Percentiles rank a stretch among this genome's conserved stretches.
These are phyloP conservation scores for Psephotus haematonotus DNA, from an alignment of 2,113 vertebrate genomes.

Conservation along the genomic window DNA sequence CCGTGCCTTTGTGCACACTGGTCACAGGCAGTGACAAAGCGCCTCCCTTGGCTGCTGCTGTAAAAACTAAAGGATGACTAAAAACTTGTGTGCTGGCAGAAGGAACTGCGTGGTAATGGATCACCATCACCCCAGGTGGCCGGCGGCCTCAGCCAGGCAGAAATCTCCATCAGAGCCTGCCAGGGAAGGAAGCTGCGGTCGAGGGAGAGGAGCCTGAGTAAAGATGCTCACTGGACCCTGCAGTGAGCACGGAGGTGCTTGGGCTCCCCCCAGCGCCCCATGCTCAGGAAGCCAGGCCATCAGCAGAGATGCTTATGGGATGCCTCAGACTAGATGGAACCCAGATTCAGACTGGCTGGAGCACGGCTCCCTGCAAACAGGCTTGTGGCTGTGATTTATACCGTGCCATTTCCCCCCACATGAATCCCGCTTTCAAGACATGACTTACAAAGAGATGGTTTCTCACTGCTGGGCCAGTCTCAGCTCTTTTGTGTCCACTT, in stretches of 20 bases:
- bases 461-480: background rate
- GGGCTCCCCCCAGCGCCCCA: background rate
- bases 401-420: background rate
- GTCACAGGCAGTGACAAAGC: background rate
- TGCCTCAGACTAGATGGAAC: rapidly evolving
- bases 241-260: background rate
- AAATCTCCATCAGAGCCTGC: background rate
- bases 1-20: background rate
- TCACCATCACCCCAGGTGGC: background rate
- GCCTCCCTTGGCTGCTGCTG: background rate
- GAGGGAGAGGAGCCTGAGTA: background rate
- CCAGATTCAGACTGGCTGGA: background rate
- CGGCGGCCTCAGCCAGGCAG: rapidly evolving
- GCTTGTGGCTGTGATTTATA: background rate
- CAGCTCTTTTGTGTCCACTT: background rate
- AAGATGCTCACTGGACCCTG: background rate
- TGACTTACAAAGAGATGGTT: background rate
- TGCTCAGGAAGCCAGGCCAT: background rate
- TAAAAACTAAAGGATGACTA: constrained; percentile 39
- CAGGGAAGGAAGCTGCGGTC: rapidly evolving
- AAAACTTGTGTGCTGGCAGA: background rate
- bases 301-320: background rate
- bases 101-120: background rate
- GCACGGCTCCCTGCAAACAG: background rate
- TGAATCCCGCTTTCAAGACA: background rate